Evolutionary conservation across 2,113 vertebrate species (phyloP).

Genomic region (Xiphophorus maculatus): DNA sequence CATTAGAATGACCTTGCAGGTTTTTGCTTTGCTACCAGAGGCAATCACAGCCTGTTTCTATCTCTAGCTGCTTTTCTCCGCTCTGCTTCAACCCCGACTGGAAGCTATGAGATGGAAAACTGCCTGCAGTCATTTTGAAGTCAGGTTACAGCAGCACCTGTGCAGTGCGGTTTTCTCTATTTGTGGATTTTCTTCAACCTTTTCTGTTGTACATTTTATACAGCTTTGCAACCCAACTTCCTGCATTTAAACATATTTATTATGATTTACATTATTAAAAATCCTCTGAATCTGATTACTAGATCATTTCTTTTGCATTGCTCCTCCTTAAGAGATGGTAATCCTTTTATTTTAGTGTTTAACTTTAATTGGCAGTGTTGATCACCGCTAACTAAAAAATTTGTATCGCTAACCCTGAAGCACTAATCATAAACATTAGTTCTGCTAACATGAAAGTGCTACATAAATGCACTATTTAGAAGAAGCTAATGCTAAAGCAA

Average conservation of each 20-base stretch:
- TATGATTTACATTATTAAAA: background rate
- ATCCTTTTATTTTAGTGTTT: no score
- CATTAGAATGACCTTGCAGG: constrained; percentile 38
- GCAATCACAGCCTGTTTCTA: constrained; percentile 29
- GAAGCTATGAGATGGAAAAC: constrained; percentile 22
- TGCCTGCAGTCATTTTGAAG: constrained; percentile 36
- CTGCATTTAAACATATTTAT: background rate
- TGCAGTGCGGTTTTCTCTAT: background rate
- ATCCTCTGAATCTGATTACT: no score
- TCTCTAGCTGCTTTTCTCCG: constrained; percentile 5
- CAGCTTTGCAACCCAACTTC: background rate
- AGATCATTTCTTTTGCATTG: no score
- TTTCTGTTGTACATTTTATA: background rate
- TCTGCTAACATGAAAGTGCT: no score
- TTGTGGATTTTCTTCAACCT: constrained; percentile 5
- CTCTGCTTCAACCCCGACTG: background rate
- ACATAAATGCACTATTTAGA: no score
- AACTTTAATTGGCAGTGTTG: no score
- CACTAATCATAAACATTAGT: no score
- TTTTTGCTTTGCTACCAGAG: constrained; percentile 45
- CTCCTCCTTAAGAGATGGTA: no score
- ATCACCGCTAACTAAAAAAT: no score
- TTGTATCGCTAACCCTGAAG: no score
- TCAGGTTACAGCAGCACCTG: constrained; percentile 13
- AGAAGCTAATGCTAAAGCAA: no score